Evolutionary conservation across 2,888 invertebrate genomes (phyloP).

Genomic region (Amphimallon solstitiale): DNA sequence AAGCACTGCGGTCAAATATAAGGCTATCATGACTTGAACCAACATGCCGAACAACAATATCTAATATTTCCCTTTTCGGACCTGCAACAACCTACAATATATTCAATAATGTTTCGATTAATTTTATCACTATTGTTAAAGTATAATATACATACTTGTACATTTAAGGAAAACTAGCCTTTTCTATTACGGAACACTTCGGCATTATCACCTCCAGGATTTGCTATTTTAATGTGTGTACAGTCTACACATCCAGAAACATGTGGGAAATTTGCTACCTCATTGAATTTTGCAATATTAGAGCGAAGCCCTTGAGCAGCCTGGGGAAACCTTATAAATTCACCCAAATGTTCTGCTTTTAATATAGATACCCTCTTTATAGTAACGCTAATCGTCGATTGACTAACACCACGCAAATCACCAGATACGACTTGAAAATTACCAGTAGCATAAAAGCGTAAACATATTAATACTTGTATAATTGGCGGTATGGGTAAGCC

Average conservation of each 20-base stretch:
- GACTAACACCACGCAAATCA: slow-evolving; percentile 37
- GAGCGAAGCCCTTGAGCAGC: slow-evolving; percentile 9
- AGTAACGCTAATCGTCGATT: slow-evolving; percentile 8
- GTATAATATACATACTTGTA: slow-evolving; percentile 27
- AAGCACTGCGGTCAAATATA: no score
- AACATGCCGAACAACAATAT: slow-evolving; percentile 42
- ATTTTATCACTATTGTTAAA: neutral
- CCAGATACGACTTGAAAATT: slow-evolving; percentile 36
- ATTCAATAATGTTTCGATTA: no score
- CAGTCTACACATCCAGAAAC: slow-evolving; percentile 38
- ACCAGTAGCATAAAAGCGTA: neutral
- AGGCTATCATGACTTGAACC: slow-evolving; percentile 42
- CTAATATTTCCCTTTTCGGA: slow-evolving; percentile 39
- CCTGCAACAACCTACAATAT: slow-evolving; percentile 31
- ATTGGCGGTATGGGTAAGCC: slow-evolving; percentile 3
- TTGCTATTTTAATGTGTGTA: slow-evolving; percentile 40
- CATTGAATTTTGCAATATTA: slow-evolving; percentile 34
- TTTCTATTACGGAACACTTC: slow-evolving; percentile 42
- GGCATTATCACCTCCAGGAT: slow-evolving; percentile 39
- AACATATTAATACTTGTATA: neutral
- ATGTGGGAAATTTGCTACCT: slow-evolving; percentile 36
- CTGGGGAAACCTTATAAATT: neutral
- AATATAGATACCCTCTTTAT: neutral
- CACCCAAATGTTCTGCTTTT: neutral
- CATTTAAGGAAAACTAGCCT: slow-evolving; percentile 39